Percentiles rank a stretch among this genome's conserved stretches.
Evolutionary conservation across 2,113 vertebrate species (phyloP).

Genomic region (Zingel zingel): DNA sequence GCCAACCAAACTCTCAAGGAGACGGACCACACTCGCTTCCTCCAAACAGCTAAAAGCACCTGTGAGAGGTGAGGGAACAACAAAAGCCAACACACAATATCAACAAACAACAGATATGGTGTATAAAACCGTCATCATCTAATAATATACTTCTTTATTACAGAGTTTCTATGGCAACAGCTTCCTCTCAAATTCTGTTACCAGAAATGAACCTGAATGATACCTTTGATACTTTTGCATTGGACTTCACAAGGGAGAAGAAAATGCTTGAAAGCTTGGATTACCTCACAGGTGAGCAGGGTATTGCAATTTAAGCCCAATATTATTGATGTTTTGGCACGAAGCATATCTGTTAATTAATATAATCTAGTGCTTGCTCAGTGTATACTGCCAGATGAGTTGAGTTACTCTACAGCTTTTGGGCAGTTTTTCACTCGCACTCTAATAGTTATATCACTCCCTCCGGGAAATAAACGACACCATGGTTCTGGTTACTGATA

Average conservation of each 20-base stretch:
- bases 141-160: conserved; percentile 49
- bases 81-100: background rate
- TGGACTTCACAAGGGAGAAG: conserved; percentile 98
- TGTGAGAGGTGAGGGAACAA: conserved; percentile 90
- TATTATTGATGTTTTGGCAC: background rate
- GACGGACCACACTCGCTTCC: conserved; percentile 93
- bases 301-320: background rate
- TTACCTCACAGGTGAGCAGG: conserved; percentile 94
- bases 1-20: conserved; percentile 97
- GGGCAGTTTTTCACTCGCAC: background rate
- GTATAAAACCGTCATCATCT: conserved; percentile 11
- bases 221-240: conserved; percentile 95
- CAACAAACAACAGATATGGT: background rate
- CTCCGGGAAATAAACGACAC: no score
- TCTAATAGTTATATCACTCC: no score
- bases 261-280: conserved; percentile 97
- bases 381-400: background rate
- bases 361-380: background rate
- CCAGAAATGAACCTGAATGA: conserved; percentile 99
- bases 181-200: conserved; percentile 96
- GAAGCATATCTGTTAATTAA: background rate
- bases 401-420: background rate
- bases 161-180: conserved; percentile 98
- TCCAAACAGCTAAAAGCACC: conserved; percentile 96
- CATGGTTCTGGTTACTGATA: no score